These are phyloP conservation scores for Cryptoprocta ferox DNA, from an alignment of 2,797 vertebrate genomes.

Conservation along the genomic window DNA sequence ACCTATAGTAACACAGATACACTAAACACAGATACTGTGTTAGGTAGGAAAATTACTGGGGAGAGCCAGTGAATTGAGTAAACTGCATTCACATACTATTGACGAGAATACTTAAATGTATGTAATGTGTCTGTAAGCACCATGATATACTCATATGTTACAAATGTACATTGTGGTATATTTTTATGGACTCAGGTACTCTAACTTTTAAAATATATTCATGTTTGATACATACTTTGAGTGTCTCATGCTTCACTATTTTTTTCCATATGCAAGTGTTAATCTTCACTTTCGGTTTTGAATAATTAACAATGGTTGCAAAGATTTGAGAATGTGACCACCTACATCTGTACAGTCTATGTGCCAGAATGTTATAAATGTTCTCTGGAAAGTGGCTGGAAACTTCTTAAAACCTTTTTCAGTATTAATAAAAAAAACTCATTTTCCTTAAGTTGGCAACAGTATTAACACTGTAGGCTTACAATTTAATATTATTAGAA, in stretches of 20 bases:
- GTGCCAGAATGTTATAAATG: background rate
- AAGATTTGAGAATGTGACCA: background rate
- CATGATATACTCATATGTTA: background rate
- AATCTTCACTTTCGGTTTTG: background rate
- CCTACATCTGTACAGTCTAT: background rate
- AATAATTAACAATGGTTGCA: background rate
- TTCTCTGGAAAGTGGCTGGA: background rate
- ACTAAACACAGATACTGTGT: too few species aligned
- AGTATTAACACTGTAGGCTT: background rate
- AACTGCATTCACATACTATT: slow-evolving; percentile 13
- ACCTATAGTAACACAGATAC: too few species aligned
- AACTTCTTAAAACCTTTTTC: background rate
- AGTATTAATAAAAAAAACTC: background rate
- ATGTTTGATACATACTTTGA: background rate
- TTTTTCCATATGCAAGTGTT: background rate
- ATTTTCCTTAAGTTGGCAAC: background rate
- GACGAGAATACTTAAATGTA: slow-evolving; percentile 47
- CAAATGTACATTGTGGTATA: background rate
- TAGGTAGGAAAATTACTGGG: slow-evolving; percentile 18
- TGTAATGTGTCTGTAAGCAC: slow-evolving; percentile 17
- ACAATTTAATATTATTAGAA: background rate
- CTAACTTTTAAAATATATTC: slow-evolving; percentile 1
- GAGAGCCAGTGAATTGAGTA: slow-evolving; percentile 30
- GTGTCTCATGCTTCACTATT: background rate
- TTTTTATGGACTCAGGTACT: background rate